A percentile compares a stretch with the other conserved stretches of the same genome.
These are phyloP conservation scores for Oceanodroma tethys DNA, from an alignment of 2,113 vertebrate species.

Conservation along the genomic window DNA sequence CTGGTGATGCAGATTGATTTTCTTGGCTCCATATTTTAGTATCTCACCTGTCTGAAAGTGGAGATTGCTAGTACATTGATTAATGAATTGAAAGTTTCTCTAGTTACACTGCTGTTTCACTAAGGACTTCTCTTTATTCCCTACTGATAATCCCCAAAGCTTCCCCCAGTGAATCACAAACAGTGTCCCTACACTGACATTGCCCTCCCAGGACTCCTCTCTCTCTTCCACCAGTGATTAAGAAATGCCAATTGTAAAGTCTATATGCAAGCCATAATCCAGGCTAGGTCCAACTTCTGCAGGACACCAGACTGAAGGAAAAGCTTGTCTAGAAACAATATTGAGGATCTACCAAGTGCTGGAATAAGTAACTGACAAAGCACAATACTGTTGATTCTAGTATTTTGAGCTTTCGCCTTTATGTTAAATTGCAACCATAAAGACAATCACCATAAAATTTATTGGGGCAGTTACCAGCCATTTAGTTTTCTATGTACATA, in stretches of 20 bases:
- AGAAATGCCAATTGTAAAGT: not conserved
- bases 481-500: not conserved
- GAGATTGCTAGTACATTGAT: not conserved
- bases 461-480: not conserved
- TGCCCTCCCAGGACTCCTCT: not conserved
- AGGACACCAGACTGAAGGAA: not conserved
- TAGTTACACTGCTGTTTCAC: not conserved
- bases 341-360: not conserved
- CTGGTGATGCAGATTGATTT: not conserved
- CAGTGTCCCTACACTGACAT: rapidly evolving
- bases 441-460: not conserved
- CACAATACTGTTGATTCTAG: not conserved
- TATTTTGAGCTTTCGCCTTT: not conserved
- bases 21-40: not conserved
- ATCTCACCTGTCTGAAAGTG: not conserved
- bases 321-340: not conserved
- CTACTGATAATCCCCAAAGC: not conserved
- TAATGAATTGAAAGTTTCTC: not conserved
- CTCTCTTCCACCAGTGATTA: not conserved
- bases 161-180: not conserved
- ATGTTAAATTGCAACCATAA: not conserved
- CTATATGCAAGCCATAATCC: not conserved
- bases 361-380: not conserved
- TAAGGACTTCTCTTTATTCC: not conserved
- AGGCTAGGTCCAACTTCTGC: not conserved